Conservation (phyloP, 2,113 vertebrate genomes). For the Corythoichthys intestinalis region DNA sequence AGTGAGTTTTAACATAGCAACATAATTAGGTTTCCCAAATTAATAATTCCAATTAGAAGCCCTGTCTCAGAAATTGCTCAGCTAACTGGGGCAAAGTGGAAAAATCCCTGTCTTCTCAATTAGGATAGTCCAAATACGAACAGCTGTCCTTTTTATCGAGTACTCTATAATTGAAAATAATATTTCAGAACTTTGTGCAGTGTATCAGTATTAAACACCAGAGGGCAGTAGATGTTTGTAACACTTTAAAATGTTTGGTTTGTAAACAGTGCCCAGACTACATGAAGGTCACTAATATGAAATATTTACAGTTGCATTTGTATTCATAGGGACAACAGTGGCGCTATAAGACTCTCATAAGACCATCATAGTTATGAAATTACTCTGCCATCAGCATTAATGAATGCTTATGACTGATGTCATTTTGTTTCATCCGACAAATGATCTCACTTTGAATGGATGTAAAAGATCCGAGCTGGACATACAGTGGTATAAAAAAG, state of each 20-base stretch:
- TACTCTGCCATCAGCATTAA: no score
- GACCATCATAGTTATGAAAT: no score
- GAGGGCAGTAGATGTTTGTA: neutral
- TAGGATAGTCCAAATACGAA: slow-evolving; percentile 49
- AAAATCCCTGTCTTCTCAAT: slow-evolving; percentile 49
- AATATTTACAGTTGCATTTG: neutral
- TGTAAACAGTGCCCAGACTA: neutral
- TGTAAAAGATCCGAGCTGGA: no score
- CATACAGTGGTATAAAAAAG: no score
- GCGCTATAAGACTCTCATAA: no score
- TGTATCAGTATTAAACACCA: neutral
- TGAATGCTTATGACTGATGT: no score
- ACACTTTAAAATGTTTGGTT: neutral
- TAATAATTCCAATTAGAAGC: slow-evolving; percentile 75
- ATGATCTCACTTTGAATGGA: no score
- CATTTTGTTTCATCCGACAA: no score
- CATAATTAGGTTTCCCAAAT: slow-evolving; percentile 80
- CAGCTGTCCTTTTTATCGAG: slow-evolving; percentile 7
- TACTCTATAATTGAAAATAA: neutral
- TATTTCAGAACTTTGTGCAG: neutral
- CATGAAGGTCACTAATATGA: neutral
- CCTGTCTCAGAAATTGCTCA: slow-evolving; percentile 64
- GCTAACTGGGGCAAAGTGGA: slow-evolving; percentile 71
- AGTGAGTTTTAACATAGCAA: slow-evolving; percentile 76
- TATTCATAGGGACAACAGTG: no score